phyloP scores from a whole-genome alignment of 2,888 invertebrate species.

The Cyclophora punctaria region DNA sequence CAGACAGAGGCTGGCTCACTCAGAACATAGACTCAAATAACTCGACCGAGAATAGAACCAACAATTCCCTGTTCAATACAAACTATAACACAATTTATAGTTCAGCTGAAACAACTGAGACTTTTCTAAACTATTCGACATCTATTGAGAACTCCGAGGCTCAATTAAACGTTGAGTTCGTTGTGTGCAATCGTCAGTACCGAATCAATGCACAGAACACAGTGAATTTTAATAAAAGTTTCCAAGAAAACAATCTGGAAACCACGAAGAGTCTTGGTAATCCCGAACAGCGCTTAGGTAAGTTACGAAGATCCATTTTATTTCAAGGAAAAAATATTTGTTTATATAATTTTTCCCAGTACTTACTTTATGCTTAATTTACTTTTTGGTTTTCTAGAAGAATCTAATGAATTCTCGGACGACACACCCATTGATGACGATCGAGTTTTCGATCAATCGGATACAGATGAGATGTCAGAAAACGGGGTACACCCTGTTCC shows the following conservation, averaged over 20 bases:
- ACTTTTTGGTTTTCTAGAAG: conserved; percentile 29
- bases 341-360: too few relatives aligned
- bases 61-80: conserved; percentile 32
- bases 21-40: conserved; percentile 25
- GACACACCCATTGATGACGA: conserved; percentile 69
- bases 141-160: conserved; percentile 22
- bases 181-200: conserved; percentile 57
- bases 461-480: conserved; percentile 70
- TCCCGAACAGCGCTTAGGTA: conserved; percentile 35
- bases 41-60: conserved; percentile 28
- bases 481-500: conserved; percentile 61
- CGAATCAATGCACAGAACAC: conserved; percentile 44
- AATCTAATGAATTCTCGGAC: conserved; percentile 43
- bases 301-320: background rate
- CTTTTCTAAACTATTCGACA: conserved; percentile 29
- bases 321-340: too few relatives aligned
- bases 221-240: conserved; percentile 24
- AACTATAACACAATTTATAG: conserved; percentile 35
- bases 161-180: conserved; percentile 29
- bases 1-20: conserved; percentile 34
- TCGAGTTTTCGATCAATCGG: conserved; percentile 72
- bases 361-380: background rate
- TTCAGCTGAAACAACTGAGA: conserved; percentile 27
- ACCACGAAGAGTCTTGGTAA: conserved; percentile 23
- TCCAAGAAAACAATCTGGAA: conserved; percentile 24